Percentiles rank a stretch among this genome's conserved stretches.
These are phyloP conservation scores for Microplitis mediator DNA, from an alignment of 1,140 invertebrate genomes.

Conservation along the genomic window DNA sequence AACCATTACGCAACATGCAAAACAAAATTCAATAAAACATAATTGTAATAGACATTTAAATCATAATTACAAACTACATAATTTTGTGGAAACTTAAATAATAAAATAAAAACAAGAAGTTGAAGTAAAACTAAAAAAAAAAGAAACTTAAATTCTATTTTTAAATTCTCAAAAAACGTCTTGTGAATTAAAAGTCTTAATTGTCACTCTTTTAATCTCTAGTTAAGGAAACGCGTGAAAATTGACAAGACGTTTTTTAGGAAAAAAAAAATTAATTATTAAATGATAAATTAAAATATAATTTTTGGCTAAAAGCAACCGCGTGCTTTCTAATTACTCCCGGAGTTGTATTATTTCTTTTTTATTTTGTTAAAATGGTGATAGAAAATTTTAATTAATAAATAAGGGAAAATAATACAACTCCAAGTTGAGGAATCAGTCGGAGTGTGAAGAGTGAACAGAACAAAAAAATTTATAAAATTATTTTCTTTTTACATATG, in stretches of 20 bases:
- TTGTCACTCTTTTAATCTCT: too few relatives aligned
- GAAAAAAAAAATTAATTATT: not conserved
- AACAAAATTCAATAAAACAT: slow-evolving; percentile 46
- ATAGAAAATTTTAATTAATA: not conserved
- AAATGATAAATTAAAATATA: slow-evolving; percentile 48
- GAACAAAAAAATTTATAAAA: slow-evolving; percentile 16
- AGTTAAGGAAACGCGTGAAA: too few relatives aligned
- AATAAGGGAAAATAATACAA: slow-evolving; percentile 10
- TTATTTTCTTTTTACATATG: not conserved
- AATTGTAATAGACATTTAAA: not conserved
- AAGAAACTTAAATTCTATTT: not conserved
- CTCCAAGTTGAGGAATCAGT: slow-evolving; percentile 22
- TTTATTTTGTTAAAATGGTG: not conserved
- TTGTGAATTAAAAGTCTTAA: too few relatives aligned
- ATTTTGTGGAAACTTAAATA: not conserved
- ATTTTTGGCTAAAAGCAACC: slow-evolving; percentile 62
- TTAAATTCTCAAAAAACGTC: not conserved
- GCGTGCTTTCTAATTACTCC: slow-evolving; percentile 41
- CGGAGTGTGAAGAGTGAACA: slow-evolving; percentile 22
- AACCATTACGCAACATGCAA: slow-evolving; percentile 60
- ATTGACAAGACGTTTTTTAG: not conserved
- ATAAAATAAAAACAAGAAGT: too few relatives aligned
- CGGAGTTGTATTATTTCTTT: not conserved
- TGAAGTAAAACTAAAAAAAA: too few relatives aligned
- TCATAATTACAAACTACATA: not conserved